Base-by-base conservation (phyloP, 2,888 invertebrate genomes). In the Erpobdella octoculata region DNA sequence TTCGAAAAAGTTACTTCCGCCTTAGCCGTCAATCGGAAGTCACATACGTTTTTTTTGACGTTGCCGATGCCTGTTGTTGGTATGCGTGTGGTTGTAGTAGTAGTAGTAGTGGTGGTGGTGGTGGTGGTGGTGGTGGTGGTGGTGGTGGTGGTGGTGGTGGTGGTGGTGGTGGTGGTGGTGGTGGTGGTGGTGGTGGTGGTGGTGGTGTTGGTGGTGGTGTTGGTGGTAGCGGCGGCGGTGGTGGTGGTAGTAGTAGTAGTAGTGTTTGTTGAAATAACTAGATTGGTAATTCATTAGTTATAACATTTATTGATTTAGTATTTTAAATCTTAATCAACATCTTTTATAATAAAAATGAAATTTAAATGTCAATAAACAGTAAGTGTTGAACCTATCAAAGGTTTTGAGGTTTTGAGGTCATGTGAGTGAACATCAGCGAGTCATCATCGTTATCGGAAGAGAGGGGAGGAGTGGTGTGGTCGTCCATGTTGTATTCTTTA, bases 361-460 rank as follows among this genome's bases (percentile, higher is more conserved):
- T 41, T 41, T 18, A 41, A n/a, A n/a, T n/a, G n/a, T n/a, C n/a
- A n/a, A n/a, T n/a, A n/a, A n/a, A n/a, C n/a, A n/a, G n/a, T n/a
- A n/a, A 6, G 9, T 3, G 28, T 1, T 53, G 4, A 8, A 15
- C 8, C n/a, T 28, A 53, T 28, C 28, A 53, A 53, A 21, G 53
- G 21, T 53, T 53, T 21, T 25, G 53, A n/a, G 21, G 28, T 53
- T 53, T 53, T 21, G 28, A 53, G 8, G 21, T 53, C 21, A 53
- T 1, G 53, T 53, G 53, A 53, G 21, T 53, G 53, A 53, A 62
- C 15, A 35, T 31, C 28, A 62, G 62, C 12, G 53, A 53, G 35
- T 62, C 62, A 62, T 62, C 62, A 31, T 62, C 62, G 33, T 62
- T 35, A n/a, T 62, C 62, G 31, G n/a, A n/a, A n/a, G n/a, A n/a